These are phyloP conservation scores for Urocyon cinereoargenteus DNA, from an alignment of 2,797 vertebrate genomes.

Conservation along the genomic window DNA sequence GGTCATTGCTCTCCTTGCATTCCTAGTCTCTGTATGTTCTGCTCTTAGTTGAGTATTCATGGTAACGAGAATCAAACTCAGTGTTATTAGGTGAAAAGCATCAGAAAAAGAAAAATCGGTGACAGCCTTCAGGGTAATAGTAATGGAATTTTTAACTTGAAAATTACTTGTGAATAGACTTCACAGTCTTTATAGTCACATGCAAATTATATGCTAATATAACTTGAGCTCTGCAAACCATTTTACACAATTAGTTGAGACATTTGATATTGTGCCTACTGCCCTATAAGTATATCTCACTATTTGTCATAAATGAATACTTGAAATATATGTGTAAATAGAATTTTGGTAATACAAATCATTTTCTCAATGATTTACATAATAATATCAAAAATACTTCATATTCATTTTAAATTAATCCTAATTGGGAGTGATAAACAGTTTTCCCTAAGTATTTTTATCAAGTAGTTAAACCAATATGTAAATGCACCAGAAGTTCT, in stretches of 20 bases:
- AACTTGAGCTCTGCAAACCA: slow-evolving; percentile 52
- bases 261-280: slow-evolving; percentile 34
- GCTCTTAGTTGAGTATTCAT: neutral
- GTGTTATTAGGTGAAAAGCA: neutral
- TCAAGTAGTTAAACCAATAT: slow-evolving; percentile 54
- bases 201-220: slow-evolving; percentile 70
- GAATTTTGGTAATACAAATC: slow-evolving; percentile 44
- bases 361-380: slow-evolving; percentile 50
- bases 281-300: slow-evolving; percentile 33
- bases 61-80: neutral
- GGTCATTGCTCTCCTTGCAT: neutral
- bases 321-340: slow-evolving; percentile 46
- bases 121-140: slow-evolving; percentile 65
- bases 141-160: slow-evolving; percentile 76
- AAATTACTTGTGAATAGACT: slow-evolving; percentile 76
- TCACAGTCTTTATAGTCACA: slow-evolving; percentile 59
- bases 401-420: slow-evolving; percentile 54
- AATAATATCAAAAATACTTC: slow-evolving; percentile 43
- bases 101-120: slow-evolving; percentile 39
- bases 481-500: slow-evolving; percentile 45
- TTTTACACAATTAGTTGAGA: slow-evolving; percentile 62
- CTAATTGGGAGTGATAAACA: slow-evolving; percentile 42
- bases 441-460: neutral
- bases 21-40: neutral
- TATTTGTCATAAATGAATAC: slow-evolving; percentile 25